Evolutionary conservation across 1,140 invertebrate genomes (phyloP), one percentile per base, ranked within the genome.

Genomic region (Magallana ariakensis): DNA sequence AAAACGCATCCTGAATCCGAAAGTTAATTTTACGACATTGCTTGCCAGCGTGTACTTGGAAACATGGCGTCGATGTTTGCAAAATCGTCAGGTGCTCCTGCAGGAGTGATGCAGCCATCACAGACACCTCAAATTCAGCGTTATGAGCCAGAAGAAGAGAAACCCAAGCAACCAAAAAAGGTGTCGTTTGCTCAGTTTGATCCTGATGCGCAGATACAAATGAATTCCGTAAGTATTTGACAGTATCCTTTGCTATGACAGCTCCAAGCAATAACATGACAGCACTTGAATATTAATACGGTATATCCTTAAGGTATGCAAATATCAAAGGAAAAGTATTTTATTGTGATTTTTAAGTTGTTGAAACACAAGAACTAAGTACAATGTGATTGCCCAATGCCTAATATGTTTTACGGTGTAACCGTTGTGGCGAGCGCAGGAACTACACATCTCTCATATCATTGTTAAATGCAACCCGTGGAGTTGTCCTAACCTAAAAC

Each of bases 31-130:
- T 85, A 89, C 81, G 82, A 85, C 88, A 83, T 83, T 62, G 15
- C 33, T 82, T 85, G 87, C 87, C 87, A 88, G 85, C 85, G 87
- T 84, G 88, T 85, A 87, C 66, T 75, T 85, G 83, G 57, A 85
- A 87, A 87, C 84, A 87, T 87, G 86, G 82, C 85, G 33, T 81
- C 80, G 60, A 81, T 83, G 82, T 58, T 56, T 54, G 54, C 15
- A 8, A 54, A 53, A 16, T 54, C 46, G 46, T 53, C 46, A 53
- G 46, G 46, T n/a, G 54, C 46, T 53, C 46, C 80, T n/a, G 46
- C 46, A 26, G 3, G 16, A 54, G 54, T 66, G 22, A 82, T 84
- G 66, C 75, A 82, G 11, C 58, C 66, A 55, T 85, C 86, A 13
- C 26, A 22, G 80, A n/a, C 33, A 8, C 10, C 13, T 58, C 80